These are phyloP conservation scores for Erebia epiphron DNA, from an alignment of 2,888 invertebrate genomes.

Conservation along the genomic window DNA sequence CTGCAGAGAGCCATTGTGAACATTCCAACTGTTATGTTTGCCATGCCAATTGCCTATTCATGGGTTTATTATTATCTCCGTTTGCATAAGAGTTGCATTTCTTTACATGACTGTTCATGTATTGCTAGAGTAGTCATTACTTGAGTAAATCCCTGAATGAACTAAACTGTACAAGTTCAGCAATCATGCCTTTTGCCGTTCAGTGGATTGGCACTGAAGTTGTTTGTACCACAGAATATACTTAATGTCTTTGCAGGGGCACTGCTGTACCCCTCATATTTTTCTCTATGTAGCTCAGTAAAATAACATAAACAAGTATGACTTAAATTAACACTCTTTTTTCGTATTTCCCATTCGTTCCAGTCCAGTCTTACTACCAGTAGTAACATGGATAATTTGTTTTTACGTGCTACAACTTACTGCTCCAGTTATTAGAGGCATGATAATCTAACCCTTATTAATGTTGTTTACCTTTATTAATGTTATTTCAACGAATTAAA, in stretches of 20 bases:
- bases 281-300: too few relatives aligned
- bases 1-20: constrained; percentile 30
- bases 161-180: background rate
- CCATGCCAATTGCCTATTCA: constrained; percentile 29
- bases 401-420: too few relatives aligned
- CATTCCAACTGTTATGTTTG: constrained; percentile 37
- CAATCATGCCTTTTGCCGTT: background rate
- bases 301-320: too few relatives aligned
- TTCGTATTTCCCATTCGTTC: too few relatives aligned
- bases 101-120: background rate
- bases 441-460: too few relatives aligned
- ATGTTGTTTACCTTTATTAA: too few relatives aligned
- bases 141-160: background rate
- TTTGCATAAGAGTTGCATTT: constrained; percentile 3
- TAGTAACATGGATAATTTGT: too few relatives aligned
- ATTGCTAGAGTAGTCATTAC: background rate
- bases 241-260: too few relatives aligned
- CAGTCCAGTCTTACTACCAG: too few relatives aligned
- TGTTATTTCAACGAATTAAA: background rate
- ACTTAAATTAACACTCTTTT: too few relatives aligned
- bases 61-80: constrained; percentile 28
- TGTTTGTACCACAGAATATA: background rate
- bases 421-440: too few relatives aligned
- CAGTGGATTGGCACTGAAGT: background rate
- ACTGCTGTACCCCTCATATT: too few relatives aligned